Conservation (phyloP, 2,113 vertebrate species). For the Zapornia atra region DNA sequence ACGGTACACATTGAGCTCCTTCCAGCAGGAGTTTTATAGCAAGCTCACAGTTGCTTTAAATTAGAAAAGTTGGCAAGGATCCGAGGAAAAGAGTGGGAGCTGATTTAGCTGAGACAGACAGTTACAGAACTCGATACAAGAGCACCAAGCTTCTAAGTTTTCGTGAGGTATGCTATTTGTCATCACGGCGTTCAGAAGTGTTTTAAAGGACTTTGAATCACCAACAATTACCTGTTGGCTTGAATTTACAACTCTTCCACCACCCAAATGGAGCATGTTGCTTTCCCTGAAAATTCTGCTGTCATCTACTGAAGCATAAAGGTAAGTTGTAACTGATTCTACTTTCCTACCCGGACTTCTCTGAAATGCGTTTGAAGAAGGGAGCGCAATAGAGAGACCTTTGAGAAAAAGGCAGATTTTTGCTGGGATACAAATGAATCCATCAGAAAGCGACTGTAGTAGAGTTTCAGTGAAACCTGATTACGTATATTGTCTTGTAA, state of each 20-base stretch:
- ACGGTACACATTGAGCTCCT: conserved; percentile 35
- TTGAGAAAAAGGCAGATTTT: neutral
- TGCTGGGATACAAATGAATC: neutral
- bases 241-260: conserved; percentile 22
- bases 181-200: neutral
- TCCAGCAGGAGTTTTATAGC: conserved; percentile 74
- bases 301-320: conserved; percentile 30
- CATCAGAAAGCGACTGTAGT: neutral
- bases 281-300: conserved; percentile 17
- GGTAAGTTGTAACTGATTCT: conserved; percentile 70
- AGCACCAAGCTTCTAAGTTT: conserved; percentile 55
- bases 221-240: neutral
- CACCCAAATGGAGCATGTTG: neutral
- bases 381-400: neutral
- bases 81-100: conserved; percentile 74
- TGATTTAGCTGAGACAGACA: conserved; percentile 72
- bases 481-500: neutral
- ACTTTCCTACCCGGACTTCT: neutral
- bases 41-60: conserved; percentile 84
- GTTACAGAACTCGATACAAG: conserved; percentile 59
- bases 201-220: conserved; percentile 19
- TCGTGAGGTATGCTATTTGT: neutral
- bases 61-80: conserved; percentile 77
- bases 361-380: neutral
- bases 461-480: neutral